Evolutionary conservation across 2,113 vertebrate genomes (phyloP).

Genomic region (Cariama cristata): DNA sequence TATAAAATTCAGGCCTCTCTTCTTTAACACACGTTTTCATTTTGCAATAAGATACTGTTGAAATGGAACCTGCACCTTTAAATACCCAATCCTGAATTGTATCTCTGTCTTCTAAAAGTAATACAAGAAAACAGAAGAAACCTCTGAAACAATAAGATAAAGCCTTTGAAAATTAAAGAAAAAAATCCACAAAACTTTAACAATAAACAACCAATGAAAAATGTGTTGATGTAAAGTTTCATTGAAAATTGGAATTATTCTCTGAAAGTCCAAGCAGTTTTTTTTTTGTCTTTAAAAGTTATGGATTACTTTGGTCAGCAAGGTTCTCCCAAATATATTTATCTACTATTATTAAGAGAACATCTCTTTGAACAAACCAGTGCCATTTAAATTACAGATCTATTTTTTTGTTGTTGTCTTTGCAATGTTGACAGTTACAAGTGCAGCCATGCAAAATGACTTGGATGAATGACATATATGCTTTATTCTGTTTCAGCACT

Average conservation of each 20-base stretch:
- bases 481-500: background rate
- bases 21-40: background rate
- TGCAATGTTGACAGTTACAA: background rate
- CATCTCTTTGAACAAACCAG: background rate
- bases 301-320: background rate
- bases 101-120: background rate
- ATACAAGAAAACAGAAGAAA: background rate
- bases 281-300: background rate
- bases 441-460: background rate
- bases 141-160: background rate
- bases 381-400: background rate
- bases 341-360: background rate
- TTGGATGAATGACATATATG: background rate
- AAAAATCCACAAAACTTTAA: background rate
- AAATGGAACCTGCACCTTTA: background rate
- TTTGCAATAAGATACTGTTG: background rate
- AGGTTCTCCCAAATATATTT: background rate
- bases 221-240: background rate
- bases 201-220: background rate
- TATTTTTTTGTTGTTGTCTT: background rate
- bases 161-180: background rate
- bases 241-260: background rate
- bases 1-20: background rate
- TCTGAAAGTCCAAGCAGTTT: background rate
- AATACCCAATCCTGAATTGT: background rate